These are phyloP conservation scores for Ceraclea dissimilis DNA, from an alignment of 2,888 invertebrate genomes.

Conservation along the genomic window DNA sequence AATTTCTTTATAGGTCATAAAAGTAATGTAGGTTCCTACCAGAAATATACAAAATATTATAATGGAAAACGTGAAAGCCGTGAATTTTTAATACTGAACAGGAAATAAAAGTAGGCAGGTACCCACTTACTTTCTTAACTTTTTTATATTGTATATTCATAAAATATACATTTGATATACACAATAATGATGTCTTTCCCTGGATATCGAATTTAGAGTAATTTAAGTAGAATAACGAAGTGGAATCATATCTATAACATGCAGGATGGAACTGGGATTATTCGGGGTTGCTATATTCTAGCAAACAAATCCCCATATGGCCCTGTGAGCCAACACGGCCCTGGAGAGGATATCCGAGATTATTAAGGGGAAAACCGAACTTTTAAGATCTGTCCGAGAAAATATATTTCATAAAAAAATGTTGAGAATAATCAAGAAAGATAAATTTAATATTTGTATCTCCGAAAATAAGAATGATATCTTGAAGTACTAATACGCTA, in stretches of 20 bases:
- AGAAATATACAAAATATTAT: background rate
- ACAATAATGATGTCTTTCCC: background rate
- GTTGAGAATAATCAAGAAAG: background rate
- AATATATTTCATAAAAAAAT: background rate
- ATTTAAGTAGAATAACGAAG: background rate
- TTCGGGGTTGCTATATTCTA: background rate
- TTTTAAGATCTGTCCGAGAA: background rate
- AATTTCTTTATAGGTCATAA: background rate
- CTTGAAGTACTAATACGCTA: too few relatives aligned
- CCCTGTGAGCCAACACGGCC: background rate
- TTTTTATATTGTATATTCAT: too few relatives aligned
- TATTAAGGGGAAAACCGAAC: background rate
- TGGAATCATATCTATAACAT: background rate
- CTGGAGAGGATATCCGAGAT: constrained; percentile 1
- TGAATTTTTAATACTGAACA: too few relatives aligned
- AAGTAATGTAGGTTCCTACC: background rate
- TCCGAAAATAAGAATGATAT: too few relatives aligned
- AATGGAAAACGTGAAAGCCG: too few relatives aligned
- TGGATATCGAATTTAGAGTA: background rate
- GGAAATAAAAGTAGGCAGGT: too few relatives aligned
- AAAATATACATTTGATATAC: too few relatives aligned
- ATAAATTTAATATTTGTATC: background rate
- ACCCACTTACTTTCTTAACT: too few relatives aligned
- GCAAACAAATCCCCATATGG: background rate
- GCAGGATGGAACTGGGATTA: background rate